These are phyloP conservation scores for Dasypolia templi DNA, from an alignment of 2,888 invertebrate genomes.

Conservation along the genomic window DNA sequence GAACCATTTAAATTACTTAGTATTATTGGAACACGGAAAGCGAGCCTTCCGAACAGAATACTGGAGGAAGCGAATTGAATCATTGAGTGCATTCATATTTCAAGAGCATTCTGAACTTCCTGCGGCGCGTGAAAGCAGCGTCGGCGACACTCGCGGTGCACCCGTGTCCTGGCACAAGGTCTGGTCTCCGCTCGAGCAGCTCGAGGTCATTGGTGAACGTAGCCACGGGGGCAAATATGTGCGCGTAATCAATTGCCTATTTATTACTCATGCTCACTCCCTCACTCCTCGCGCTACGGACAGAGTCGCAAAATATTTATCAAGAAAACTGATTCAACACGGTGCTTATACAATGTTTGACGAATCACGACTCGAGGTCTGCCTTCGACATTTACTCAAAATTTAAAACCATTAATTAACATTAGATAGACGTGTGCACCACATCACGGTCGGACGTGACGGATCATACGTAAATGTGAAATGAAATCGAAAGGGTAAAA, in stretches of 20 bases:
- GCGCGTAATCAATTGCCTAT: conserved; percentile 76
- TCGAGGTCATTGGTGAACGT: conserved; percentile 88
- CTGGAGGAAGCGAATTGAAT: conserved; percentile 30
- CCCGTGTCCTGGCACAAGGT: conserved; percentile 84
- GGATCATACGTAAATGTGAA: conserved; percentile 53
- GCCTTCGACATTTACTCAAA: conserved; percentile 31
- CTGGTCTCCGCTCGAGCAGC: conserved; percentile 75
- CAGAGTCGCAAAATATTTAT: conserved; percentile 48
- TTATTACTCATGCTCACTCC: conserved; percentile 63
- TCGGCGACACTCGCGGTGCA: conserved; percentile 69
- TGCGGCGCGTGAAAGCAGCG: conserved; percentile 65
- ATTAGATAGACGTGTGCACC: conserved; percentile 26
- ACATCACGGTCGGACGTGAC: conserved; percentile 34
- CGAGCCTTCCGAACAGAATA: conserved; percentile 19
- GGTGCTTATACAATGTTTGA: conserved; percentile 24
- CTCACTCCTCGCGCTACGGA: conserved; percentile 56
- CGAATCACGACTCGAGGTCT: conserved; percentile 32
- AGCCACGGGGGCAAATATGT: conserved; percentile 76
- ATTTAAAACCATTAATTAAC: conserved; percentile 34
- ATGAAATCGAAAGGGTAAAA: conserved; percentile 56
- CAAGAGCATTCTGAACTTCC: conserved; percentile 71
- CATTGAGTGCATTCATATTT: conserved; percentile 57
- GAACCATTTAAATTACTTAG: conserved; percentile 9
- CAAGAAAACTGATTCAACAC: conserved; percentile 52
- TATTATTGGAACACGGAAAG: conserved; percentile 52